Percentiles rank a stretch among this genome's conserved stretches.
These are phyloP conservation scores for Morpho achilles DNA, from an alignment of 2,888 invertebrate genomes.

Conservation along the genomic window DNA sequence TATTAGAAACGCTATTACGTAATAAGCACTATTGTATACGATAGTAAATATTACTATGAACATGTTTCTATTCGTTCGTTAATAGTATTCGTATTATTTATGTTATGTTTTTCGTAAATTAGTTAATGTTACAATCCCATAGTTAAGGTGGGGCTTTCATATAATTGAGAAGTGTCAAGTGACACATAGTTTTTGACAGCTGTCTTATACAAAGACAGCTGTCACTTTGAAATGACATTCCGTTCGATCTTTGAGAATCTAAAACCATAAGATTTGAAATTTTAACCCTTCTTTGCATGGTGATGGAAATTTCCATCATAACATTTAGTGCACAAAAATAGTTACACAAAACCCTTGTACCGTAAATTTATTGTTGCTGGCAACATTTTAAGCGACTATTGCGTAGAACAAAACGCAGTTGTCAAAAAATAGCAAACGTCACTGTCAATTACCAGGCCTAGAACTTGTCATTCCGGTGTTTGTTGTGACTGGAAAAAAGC, in stretches of 20 bases:
- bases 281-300: constrained; percentile 28
- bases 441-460: constrained; percentile 35
- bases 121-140: constrained; percentile 35
- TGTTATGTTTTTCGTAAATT: constrained; percentile 55
- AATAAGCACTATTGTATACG: constrained; percentile 44
- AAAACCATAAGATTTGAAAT: too few species aligned
- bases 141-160: constrained; percentile 26
- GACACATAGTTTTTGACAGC: constrained; percentile 4
- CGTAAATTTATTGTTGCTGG: constrained; percentile 40
- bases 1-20: constrained; percentile 43
- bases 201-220: neutral
- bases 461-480: constrained; percentile 33
- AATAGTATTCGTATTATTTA: constrained; percentile 27
- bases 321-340: constrained; percentile 36
- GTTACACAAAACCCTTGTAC: constrained; percentile 37
- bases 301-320: constrained; percentile 19
- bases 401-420: constrained; percentile 37
- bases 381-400: constrained; percentile 33
- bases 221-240: neutral
- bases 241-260: constrained; percentile 1
- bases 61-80: constrained; percentile 62
- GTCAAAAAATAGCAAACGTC: constrained; percentile 35
- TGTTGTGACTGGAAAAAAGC: constrained; percentile 23
- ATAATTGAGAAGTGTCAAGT: constrained; percentile 10
- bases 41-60: constrained; percentile 47